Conservation (phyloP, 2,113 vertebrate genomes). For the Hyperopisus bebe region DNA sequence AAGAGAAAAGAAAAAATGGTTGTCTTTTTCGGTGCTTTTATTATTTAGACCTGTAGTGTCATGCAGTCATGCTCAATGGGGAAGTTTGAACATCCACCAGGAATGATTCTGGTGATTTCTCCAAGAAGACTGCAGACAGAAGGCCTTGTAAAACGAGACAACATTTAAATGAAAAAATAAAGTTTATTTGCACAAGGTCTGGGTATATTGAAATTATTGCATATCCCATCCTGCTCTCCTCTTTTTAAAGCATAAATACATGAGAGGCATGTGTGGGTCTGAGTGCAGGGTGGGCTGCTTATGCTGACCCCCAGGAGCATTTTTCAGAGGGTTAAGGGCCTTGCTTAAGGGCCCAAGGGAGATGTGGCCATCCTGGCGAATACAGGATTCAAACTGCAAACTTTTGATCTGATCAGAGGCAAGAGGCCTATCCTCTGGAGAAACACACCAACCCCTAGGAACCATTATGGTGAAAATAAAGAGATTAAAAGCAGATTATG, state of each 20-base stretch:
- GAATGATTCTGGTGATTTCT: neutral
- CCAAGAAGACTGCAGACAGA: neutral
- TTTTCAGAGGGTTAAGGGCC: neutral
- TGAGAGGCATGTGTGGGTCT: neutral
- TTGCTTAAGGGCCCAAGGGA: neutral
- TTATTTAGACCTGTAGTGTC: slow-evolving; percentile 3
- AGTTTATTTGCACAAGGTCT: neutral
- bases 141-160: neutral
- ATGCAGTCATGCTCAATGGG: neutral
- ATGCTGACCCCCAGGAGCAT: neutral
- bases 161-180: neutral
- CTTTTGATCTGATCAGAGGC: neutral
- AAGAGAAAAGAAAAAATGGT: slow-evolving; percentile 14
- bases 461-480: neutral
- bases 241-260: no score
- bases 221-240: no score
- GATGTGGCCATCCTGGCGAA: neutral
- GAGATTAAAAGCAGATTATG: neutral
- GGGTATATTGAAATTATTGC: neutral
- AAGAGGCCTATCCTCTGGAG: neutral
- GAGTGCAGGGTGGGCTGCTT: neutral
- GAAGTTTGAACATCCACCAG: neutral
- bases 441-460: neutral
- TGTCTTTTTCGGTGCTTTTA: neutral
- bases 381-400: neutral